Evolutionary conservation across 2,113 vertebrate species (phyloP).

Genomic region (Cervus canadensis): DNA sequence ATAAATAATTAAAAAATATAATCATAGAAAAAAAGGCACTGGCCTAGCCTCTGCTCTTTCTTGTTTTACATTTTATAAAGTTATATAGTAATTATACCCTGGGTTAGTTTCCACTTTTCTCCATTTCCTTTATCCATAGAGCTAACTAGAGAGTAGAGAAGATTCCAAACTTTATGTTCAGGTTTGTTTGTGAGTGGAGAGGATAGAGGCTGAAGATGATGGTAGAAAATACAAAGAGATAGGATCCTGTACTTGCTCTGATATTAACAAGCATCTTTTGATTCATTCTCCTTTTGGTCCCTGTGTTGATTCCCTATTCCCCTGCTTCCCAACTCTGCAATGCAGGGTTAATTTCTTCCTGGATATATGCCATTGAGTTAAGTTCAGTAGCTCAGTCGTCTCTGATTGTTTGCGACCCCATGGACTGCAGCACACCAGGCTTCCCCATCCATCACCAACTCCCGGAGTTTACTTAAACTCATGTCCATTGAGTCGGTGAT

Average conservation of each 20-base stretch:
- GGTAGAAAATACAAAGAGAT: background rate
- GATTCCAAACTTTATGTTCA: background rate
- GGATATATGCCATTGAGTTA: background rate
- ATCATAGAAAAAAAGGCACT: background rate
- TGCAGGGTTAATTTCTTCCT: background rate
- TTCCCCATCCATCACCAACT: background rate
- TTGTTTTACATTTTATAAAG: background rate
- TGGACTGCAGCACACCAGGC: background rate
- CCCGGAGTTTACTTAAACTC: background rate
- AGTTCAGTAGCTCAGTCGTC: background rate
- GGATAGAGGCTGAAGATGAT: background rate
- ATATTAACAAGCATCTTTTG: background rate
- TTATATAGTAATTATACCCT: background rate
- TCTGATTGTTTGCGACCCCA: background rate
- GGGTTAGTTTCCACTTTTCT: background rate
- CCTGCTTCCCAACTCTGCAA: background rate
- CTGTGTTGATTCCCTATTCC: background rate
- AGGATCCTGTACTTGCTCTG: background rate
- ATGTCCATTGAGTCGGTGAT: accelerated
- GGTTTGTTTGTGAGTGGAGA: background rate
- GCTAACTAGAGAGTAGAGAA: background rate
- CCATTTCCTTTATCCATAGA: background rate
- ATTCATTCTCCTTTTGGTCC: background rate
- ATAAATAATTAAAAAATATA: background rate
- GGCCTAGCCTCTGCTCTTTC: background rate